phyloP scores from a whole-genome alignment of 2,888 invertebrate species.

The Criorhina ranunculi region DNA sequence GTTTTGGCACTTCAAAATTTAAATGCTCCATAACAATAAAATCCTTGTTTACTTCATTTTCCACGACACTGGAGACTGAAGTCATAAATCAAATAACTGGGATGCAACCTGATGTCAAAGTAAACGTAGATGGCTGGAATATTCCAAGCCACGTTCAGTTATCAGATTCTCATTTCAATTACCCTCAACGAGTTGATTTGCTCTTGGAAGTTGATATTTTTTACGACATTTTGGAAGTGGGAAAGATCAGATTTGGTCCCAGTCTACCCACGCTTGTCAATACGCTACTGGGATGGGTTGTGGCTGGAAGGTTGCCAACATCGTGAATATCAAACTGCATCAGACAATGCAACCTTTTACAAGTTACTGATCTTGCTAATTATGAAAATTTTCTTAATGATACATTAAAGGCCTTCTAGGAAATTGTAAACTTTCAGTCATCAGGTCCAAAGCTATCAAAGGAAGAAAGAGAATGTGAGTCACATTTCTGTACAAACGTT shows the following conservation, averaged over 20 bases:
- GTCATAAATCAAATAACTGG: constrained; percentile 44
- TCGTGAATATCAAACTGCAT: not conserved
- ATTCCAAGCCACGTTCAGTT: constrained; percentile 39
- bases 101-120: constrained; percentile 20
- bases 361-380: not conserved
- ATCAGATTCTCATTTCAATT: constrained; percentile 30
- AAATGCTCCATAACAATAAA: constrained; percentile 34
- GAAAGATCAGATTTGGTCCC: constrained; percentile 29
- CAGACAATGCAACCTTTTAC: constrained; percentile 1
- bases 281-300: constrained; percentile 48
- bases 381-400: constrained; percentile 2
- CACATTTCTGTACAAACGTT: constrained; percentile 1
- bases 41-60: constrained; percentile 18
- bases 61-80: constrained; percentile 36
- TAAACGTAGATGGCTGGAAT: constrained; percentile 39
- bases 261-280: constrained; percentile 27
- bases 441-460: not conserved
- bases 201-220: constrained; percentile 38
- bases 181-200: constrained; percentile 41
- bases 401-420: not conserved
- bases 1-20: constrained; percentile 7
- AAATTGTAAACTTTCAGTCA: not conserved
- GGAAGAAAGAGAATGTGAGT: constrained; percentile 8
- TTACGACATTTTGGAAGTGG: constrained; percentile 33
- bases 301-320: constrained; percentile 37